Base-by-base conservation (phyloP, 2,113 vertebrate genomes). In the Corythornis cristatus region DNA sequence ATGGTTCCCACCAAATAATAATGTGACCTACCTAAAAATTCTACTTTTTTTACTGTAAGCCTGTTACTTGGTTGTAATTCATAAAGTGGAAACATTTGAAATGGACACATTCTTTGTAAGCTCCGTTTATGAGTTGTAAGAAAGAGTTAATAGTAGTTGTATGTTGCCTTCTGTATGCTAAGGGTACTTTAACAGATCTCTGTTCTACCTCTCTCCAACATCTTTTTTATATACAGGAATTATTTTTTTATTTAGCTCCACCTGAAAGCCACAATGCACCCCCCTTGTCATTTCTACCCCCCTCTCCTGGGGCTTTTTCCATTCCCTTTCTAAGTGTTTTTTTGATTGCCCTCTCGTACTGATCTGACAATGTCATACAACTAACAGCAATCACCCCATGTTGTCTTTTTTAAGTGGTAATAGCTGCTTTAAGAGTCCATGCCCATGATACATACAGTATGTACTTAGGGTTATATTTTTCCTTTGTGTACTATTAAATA, bases 361-460 rank as follows among this genome's bases (percentile, higher is more conserved):
- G 77, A 86, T 76, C n/a, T 70, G 45, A 73, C 20, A 65, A 16
- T 26, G 17, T 16, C 65, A 66, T n/a, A 74, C 51, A 74, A 81
- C 12, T 66, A 45, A 77, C 7, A 16, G 70, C 42, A 54, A 9
- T 15, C 42, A 80, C 25, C 8, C 7, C 54, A 46, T 40, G 8
- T 45, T 20, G 23, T 26, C 21, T 54, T 54, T 58, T 18, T 54
- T 8, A 60, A 40, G 9, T 23, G 56, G 35, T 7, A 83, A 73
- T 3, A 77, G 16, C 10, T 83, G 37, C 8, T 28, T 16, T 58
- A 73, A 66, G 11, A 42, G 21, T n/a, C 43, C 6, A 3, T 6
- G 15, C 25, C 60, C 23, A 50, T 61, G 22, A 61, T 8, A 28
- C 8, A 9, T 8, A 12, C 22, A 1, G 0, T 18, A 13, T 16